Evolutionary conservation across 2,888 invertebrate genomes (phyloP).

Genomic region (Agrochola lota): DNA sequence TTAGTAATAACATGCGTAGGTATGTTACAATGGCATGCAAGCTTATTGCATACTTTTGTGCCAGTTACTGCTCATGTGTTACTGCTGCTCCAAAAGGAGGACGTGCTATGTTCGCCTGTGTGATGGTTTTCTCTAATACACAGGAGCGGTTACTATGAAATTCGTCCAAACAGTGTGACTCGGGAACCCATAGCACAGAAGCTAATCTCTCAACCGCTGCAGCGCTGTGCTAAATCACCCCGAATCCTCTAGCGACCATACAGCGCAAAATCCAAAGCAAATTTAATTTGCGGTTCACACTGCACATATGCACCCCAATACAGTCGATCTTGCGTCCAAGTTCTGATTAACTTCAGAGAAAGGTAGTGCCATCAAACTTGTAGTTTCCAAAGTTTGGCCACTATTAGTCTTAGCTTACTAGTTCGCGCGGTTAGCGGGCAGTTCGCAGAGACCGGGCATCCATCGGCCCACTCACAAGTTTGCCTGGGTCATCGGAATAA

Average conservation of each 20-base stretch:
- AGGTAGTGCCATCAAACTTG: conserved; percentile 12
- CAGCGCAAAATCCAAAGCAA: neutral
- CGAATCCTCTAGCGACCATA: neutral
- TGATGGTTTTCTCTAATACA: too few relatives aligned
- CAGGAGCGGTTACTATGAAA: too few relatives aligned
- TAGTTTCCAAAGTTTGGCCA: conserved; percentile 22
- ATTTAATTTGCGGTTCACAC: neutral
- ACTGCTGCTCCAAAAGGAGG: too few relatives aligned
- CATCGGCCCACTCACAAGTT: conserved; percentile 17
- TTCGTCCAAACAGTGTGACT: neutral
- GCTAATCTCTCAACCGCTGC: neutral
- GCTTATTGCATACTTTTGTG: too few relatives aligned
- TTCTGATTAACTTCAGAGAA: conserved; percentile 41
- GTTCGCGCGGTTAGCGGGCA: conserved; percentile 15
- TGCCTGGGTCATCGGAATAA: conserved; percentile 9
- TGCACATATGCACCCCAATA: neutral
- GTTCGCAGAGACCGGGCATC: conserved; percentile 3
- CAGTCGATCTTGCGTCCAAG: neutral
- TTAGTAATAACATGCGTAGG: too few relatives aligned
- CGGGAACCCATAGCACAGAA: neutral
- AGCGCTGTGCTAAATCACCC: neutral
- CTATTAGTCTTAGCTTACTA: conserved; percentile 24
- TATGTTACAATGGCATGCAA: too few relatives aligned
- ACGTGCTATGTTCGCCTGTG: too few relatives aligned
- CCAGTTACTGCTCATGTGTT: too few relatives aligned